A percentile compares a stretch with the other conserved stretches of the same genome.
These are phyloP conservation scores for Lasiurus cinereus DNA, from an alignment of 2,113 vertebrate genomes.

Conservation along the genomic window DNA sequence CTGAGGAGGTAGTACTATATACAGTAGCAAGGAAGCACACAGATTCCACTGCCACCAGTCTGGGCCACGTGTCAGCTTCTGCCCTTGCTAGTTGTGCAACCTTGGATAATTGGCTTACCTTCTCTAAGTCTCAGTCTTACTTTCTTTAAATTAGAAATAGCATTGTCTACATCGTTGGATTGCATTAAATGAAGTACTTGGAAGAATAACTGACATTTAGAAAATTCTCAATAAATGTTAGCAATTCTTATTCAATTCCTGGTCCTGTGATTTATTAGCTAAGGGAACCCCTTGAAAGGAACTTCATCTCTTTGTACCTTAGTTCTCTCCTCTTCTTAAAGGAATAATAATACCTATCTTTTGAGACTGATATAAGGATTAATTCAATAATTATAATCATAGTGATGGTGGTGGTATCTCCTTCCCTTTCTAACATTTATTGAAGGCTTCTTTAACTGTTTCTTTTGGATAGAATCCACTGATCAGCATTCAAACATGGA, in stretches of 20 bases:
- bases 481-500: background rate
- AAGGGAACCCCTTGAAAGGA: background rate
- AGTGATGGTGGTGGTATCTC: background rate
- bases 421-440: background rate
- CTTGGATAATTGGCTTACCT: background rate
- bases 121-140: background rate
- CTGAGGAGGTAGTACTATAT: too few relatives aligned
- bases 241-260: slow-evolving; percentile 32
- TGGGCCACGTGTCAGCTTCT: background rate
- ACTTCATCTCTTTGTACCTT: background rate
- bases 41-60: background rate
- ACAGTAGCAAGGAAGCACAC: background rate
- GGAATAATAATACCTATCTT: background rate
- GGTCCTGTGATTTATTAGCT: background rate
- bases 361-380: background rate
- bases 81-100: background rate
- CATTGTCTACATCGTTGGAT: background rate
- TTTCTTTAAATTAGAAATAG: background rate
- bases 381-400: background rate
- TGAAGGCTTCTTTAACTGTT: background rate
- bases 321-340: background rate
- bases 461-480: background rate
- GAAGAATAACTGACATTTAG: background rate
- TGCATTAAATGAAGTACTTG: background rate
- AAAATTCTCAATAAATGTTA: slow-evolving; percentile 33